A percentile compares a stretch with the other conserved stretches of the same genome.
phyloP scores from a whole-genome alignment of 92 coral and sea anemone genomes.

The Isaurus tuberculatus region DNA sequence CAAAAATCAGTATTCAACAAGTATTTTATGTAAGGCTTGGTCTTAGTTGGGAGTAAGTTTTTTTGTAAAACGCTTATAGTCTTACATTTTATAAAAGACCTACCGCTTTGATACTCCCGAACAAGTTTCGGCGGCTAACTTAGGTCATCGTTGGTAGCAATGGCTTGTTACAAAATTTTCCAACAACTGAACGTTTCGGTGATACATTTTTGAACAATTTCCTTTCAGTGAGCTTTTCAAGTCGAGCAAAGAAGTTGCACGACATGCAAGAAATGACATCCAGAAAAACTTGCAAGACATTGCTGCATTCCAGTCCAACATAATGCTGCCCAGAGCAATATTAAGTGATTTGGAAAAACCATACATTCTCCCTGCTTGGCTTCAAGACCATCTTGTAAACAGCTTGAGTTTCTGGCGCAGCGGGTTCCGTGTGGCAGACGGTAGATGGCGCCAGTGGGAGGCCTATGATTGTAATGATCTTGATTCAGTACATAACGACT shows the following conservation, averaged over 20 bases:
- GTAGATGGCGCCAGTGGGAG: constrained; percentile 95
- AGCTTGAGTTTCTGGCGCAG: constrained; percentile 92
- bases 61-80: too few species aligned
- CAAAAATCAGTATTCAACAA: too few species aligned
- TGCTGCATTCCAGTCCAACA: constrained; percentile 74
- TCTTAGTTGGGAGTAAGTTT: too few species aligned
- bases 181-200: too few species aligned
- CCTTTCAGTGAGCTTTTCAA: constrained; percentile 65
- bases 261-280: constrained; percentile 63
- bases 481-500: constrained; percentile 91
- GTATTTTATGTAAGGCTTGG: too few species aligned
- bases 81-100: too few species aligned
- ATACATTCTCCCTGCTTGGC: constrained; percentile 73
- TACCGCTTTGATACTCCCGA: too few species aligned
- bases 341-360: constrained; percentile 22
- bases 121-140: too few species aligned
- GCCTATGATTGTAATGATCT: constrained; percentile 90
- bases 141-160: too few species aligned
- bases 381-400: constrained; percentile 83
- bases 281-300: constrained; percentile 67
- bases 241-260: constrained; percentile 80
- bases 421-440: constrained; percentile 88
- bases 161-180: too few species aligned
- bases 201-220: neutral
- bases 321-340: constrained; percentile 40